phyloP scores from a whole-genome alignment of 1,140 invertebrate species.

The Tachypleus tridentatus region DNA sequence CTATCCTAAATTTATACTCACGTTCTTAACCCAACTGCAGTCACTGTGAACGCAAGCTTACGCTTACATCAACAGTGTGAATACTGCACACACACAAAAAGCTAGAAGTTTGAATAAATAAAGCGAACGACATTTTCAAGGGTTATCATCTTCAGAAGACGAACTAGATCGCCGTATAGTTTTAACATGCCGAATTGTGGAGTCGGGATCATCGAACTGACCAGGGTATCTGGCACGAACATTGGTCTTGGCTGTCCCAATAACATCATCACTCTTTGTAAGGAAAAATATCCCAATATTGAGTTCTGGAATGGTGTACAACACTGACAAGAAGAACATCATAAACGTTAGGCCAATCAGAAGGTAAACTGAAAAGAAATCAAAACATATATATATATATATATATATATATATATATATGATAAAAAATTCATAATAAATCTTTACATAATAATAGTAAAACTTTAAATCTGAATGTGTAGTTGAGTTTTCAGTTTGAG shows the following conservation, averaged over 20 bases:
- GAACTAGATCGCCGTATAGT: too few relatives aligned
- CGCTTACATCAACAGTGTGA: too few relatives aligned
- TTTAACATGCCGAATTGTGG: too few relatives aligned
- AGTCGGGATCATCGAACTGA: constrained; percentile 23
- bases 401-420: neutral
- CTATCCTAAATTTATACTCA: too few relatives aligned
- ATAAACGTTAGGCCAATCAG: constrained; percentile 63
- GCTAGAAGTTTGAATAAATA: too few relatives aligned
- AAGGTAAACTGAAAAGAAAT: constrained; percentile 51
- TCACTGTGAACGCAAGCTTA: too few relatives aligned
- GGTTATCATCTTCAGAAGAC: neutral
- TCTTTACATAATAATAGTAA: neutral
- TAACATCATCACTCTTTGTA: constrained; percentile 38
- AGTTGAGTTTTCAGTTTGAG: too few relatives aligned
- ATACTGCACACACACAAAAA: too few relatives aligned
- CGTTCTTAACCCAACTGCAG: too few relatives aligned
- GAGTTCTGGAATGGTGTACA: constrained; percentile 73
- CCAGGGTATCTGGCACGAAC: constrained; percentile 37
- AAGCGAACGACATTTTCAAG: too few relatives aligned
- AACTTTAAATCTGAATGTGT: too few relatives aligned
- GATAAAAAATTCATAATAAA: neutral
- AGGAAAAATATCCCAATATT: constrained; percentile 63
- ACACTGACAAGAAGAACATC: constrained; percentile 63
- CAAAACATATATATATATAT: neutral
- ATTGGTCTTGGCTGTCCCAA: constrained; percentile 47